phyloP scores from a whole-genome alignment of 2,888 invertebrate genomes.

The Ypsolopha sequella region DNA sequence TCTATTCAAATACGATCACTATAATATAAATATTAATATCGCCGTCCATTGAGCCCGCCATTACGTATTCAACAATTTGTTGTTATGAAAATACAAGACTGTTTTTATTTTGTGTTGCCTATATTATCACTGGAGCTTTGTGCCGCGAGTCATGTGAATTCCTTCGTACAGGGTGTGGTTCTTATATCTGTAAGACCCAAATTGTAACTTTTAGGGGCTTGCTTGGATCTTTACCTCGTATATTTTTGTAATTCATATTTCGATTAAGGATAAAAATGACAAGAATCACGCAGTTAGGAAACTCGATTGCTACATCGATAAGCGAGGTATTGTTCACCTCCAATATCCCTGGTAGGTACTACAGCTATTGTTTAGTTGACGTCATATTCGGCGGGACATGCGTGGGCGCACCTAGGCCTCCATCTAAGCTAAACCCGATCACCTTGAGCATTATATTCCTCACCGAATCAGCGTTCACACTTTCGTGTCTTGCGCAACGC shows the following conservation, averaged over 20 bases:
- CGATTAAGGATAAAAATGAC: background rate
- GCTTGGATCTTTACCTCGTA: too few species aligned
- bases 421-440: constrained; percentile 23
- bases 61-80: constrained; percentile 61
- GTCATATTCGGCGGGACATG: constrained; percentile 31
- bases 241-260: background rate
- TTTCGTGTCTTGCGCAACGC: background rate
- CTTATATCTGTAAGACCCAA: too few species aligned
- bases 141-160: constrained; percentile 43
- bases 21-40: constrained; percentile 61
- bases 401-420: constrained; percentile 46
- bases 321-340: constrained; percentile 1
- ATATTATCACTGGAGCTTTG: constrained; percentile 40
- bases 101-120: constrained; percentile 35
- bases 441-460: constrained; percentile 50
- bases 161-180: constrained; percentile 33
- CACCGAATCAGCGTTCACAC: constrained; percentile 7
- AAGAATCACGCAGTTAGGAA: background rate
- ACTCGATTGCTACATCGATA: constrained; percentile 3
- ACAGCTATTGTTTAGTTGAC: constrained; percentile 7
- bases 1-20: constrained; percentile 51
- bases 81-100: constrained; percentile 48
- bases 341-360: background rate
- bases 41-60: constrained; percentile 30
- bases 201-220: too few species aligned